Conservation (phyloP, 2,113 vertebrate genomes). For the Zosterops japonicus region DNA sequence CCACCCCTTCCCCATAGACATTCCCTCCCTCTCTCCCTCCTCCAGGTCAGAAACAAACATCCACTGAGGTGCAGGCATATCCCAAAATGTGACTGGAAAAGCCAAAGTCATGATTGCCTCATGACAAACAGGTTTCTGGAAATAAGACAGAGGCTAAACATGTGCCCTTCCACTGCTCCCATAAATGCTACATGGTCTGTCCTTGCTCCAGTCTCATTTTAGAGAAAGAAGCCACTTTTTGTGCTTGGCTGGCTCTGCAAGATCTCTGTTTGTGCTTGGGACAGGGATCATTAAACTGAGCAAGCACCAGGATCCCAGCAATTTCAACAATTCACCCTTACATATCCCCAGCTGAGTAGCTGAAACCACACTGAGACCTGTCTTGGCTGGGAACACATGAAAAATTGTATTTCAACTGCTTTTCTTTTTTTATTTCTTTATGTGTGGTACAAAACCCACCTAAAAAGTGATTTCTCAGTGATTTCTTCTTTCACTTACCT, state of each 20-base stretch:
- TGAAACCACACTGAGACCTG: neutral
- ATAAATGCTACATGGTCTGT: neutral
- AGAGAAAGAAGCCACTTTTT: neutral
- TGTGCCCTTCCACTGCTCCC: neutral
- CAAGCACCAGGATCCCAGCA: neutral
- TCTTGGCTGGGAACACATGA: neutral
- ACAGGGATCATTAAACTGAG: neutral
- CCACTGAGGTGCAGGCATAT: neutral
- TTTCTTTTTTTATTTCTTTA: neutral
- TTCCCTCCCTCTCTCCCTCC: neutral
- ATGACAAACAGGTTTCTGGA: neutral
- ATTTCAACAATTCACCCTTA: neutral
- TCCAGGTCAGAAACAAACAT: neutral
- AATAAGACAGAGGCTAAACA: neutral
- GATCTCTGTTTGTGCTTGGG: neutral
- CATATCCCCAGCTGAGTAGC: neutral
- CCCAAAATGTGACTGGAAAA: neutral
- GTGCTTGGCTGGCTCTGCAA: neutral
- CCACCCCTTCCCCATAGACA: neutral
- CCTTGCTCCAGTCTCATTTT: neutral
- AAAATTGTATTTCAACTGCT: neutral
- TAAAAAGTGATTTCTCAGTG: neutral
- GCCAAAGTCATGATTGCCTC: neutral
- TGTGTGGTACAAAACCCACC: neutral
- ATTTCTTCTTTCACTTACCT: constrained; percentile 24